Evolutionary conservation across 2,888 invertebrate species (phyloP), one percentile per base, ranked within the genome.

Genomic region (Zeuzera pyrina): DNA sequence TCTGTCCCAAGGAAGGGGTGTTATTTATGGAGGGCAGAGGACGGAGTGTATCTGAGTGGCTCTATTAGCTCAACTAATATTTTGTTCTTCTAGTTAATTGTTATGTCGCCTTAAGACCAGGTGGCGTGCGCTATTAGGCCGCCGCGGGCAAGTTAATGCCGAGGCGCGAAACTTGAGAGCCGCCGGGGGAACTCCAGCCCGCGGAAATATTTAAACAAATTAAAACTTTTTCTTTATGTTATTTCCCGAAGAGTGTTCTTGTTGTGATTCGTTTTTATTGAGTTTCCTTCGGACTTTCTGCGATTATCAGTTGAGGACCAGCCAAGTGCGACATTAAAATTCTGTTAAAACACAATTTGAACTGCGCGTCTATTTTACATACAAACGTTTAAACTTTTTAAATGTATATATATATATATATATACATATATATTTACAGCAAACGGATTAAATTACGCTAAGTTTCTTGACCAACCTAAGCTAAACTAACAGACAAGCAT

Each of bases 201-300:
- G 58, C 58, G 66, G 72, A 77, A 78, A 79, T 79, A 73, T 79
- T 78, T 77, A 73, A 79, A 74, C 74, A 74, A 81, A 81, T 79
- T 78, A 74, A 78, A 79, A 81, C 69, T 79, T 83, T 74, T 71
- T 61, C 70, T 67, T 70, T 63, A 65, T 63, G 50, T 57, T 53
- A 63, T 67, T 68, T 67, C 58, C 52, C 51, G 57, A 58, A 63
- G 56, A 60, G 51, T 60, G 52, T 60, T 57, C 58, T 68, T 62
- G 62, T 66, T 69, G 57, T 61, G 63, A 60, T 67, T 65, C 57
- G 54, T 62, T 61, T 64, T 61, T 57, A 71, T 70, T 61, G 56
- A 35, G 34, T 39, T 39, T 33, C 27, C 31, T 28, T 28, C 11
- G 3, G 8, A 15, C n/a, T n/a, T n/a, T n/a, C n/a, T n/a, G n/a